A percentile compares a stretch with the other conserved stretches of the same genome.
Evolutionary conservation across 2,888 invertebrate species (phyloP).

Genomic region (Ochropleura leucogaster): DNA sequence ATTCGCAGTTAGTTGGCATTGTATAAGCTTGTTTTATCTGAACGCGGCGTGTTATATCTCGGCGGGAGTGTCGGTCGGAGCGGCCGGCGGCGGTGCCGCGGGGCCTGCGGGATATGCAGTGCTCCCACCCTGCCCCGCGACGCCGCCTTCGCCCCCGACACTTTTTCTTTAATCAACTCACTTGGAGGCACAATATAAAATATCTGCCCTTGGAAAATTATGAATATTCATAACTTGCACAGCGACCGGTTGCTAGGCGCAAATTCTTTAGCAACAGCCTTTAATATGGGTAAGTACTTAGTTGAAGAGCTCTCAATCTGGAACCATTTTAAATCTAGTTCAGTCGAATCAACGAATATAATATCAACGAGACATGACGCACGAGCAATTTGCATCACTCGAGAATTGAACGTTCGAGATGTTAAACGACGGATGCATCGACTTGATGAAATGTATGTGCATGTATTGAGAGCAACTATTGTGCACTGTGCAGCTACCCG

Average conservation of each 20-base stretch:
- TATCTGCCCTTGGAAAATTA: constrained; percentile 30
- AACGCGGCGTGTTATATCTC: constrained; percentile 72
- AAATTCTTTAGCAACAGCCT: constrained; percentile 61
- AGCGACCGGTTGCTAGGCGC: constrained; percentile 8
- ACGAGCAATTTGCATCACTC: constrained; percentile 63
- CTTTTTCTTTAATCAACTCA: constrained; percentile 78
- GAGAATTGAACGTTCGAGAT: constrained; percentile 53
- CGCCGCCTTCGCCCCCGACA: constrained; percentile 55
- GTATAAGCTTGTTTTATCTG: constrained; percentile 79
- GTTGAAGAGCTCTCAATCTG: constrained; percentile 46
- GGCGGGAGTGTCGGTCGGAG: constrained; percentile 63
- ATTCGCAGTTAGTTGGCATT: constrained; percentile 54
- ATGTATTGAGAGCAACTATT: constrained; percentile 36
- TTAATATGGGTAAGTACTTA: constrained; percentile 20
- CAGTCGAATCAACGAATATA: constrained; percentile 51
- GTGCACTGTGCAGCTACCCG: constrained; percentile 93
- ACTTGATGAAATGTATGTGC: constrained; percentile 53
- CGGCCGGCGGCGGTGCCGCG: constrained; percentile 66
- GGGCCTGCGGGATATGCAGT: constrained; percentile 67
- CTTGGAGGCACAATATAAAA: constrained; percentile 75
- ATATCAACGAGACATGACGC: constrained; percentile 51
- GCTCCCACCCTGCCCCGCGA: constrained; percentile 54
- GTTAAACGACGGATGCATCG: constrained; percentile 63
- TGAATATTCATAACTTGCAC: constrained; percentile 33
- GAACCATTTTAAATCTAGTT: constrained; percentile 54